phyloP scores from a whole-genome alignment of 2,888 invertebrate genomes.

The Agrochola litura region DNA sequence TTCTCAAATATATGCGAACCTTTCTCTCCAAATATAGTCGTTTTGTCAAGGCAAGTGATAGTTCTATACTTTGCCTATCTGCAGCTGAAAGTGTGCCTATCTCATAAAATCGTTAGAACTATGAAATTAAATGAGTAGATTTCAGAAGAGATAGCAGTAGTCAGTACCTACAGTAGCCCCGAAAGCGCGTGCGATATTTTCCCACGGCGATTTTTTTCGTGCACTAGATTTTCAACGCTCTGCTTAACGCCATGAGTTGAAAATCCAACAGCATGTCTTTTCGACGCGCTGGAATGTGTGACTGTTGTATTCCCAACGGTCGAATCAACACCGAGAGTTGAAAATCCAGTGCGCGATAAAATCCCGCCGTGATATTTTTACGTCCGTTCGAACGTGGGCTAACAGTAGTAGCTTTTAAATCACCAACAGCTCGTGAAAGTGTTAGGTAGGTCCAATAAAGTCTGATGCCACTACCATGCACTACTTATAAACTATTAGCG shows the following conservation, averaged over 20 bases:
- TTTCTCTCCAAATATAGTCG: constrained; percentile 69
- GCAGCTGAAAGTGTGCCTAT: neutral
- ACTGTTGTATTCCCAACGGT: no score
- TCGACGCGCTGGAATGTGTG: no score
- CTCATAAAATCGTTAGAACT: constrained; percentile 18
- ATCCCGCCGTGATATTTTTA: no score
- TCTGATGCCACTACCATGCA: neutral
- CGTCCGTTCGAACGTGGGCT: no score
- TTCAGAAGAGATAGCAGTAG: neutral
- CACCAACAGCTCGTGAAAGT: constrained; percentile 1
- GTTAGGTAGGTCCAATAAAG: neutral
- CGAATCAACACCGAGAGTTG: no score
- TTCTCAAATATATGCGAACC: constrained; percentile 58
- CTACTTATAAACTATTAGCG: neutral
- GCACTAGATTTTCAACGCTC: no score
- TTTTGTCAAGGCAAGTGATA: constrained; percentile 31
- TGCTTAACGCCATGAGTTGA: no score
- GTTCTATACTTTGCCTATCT: constrained; percentile 2
- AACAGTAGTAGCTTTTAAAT: constrained; percentile 7
- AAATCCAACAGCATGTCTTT: no score
- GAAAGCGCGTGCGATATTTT: no score
- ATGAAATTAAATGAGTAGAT: constrained; percentile 1
- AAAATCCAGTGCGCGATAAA: no score
- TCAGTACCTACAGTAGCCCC: no score
- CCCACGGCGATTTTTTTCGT: no score